These are phyloP conservation scores for Drosophila parabipectinata DNA, from an alignment of 1,140 invertebrate genomes.

Conservation along the genomic window DNA sequence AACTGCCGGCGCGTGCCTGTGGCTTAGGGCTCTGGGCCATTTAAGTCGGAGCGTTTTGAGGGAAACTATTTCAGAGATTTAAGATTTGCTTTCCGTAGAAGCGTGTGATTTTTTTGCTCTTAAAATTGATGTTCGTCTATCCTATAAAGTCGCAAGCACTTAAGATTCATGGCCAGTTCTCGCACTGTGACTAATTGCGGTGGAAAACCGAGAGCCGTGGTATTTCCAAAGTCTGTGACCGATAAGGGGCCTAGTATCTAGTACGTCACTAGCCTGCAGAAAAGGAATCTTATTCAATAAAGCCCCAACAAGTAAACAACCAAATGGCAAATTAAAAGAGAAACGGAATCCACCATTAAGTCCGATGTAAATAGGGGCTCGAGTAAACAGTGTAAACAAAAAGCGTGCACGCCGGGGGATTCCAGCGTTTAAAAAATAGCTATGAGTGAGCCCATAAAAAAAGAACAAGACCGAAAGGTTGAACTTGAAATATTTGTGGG, in stretches of 20 bases:
- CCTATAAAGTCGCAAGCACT: neutral
- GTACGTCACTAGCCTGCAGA: neutral
- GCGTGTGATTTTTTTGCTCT: neutral
- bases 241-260: conserved; percentile 14
- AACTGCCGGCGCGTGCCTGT: conserved; percentile 35
- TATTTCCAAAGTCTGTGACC: conserved; percentile 24
- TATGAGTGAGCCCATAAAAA: conserved; percentile 18
- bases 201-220: conserved; percentile 21
- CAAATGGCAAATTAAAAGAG: conserved; percentile 34
- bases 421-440: conserved; percentile 5
- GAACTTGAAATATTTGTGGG: conserved; percentile 56
- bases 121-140: neutral
- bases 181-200: conserved; percentile 3
- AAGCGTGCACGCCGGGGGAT: conserved; percentile 18
- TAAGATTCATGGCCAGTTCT: conserved; percentile 11
- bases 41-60: neutral
- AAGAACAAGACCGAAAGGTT: conserved; percentile 29
- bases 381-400: conserved; percentile 48
- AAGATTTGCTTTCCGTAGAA: neutral
- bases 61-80: neutral
- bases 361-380: conserved; percentile 34
- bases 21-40: conserved; percentile 16
- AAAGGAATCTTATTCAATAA: neutral
- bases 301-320: conserved; percentile 28
- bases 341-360: conserved; percentile 45